Percentiles rank a stretch among this genome's conserved stretches.
Conservation (phyloP, 2,888 invertebrate genomes). For the Camponotus fellah region DNA sequence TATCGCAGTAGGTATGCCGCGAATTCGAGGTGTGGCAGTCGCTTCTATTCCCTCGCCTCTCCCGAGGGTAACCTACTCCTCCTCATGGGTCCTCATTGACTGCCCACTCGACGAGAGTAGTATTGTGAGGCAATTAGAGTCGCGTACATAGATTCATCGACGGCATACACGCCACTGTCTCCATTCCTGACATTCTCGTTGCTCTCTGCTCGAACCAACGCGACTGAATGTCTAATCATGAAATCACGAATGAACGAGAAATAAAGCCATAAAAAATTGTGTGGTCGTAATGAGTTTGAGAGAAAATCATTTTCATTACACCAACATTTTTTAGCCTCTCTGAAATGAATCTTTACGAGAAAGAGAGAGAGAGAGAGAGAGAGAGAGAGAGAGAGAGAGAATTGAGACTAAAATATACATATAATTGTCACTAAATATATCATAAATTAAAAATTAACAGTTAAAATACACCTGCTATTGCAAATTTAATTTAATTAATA, state of each 20-base stretch:
- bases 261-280: background rate
- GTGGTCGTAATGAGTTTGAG: background rate
- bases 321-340: background rate
- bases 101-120: constrained; percentile 41
- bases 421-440: background rate
- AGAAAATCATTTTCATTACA: too few relatives aligned
- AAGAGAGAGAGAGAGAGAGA: too few relatives aligned
- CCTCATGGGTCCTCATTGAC: constrained; percentile 55
- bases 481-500: background rate
- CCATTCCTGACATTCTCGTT: constrained; percentile 45
- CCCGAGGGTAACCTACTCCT: constrained; percentile 63
- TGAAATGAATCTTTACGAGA: too few relatives aligned
- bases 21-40: constrained; percentile 83
- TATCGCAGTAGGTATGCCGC: constrained; percentile 78
- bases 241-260: constrained; percentile 12
- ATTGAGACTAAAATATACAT: background rate
- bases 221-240: background rate
- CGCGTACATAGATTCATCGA: constrained; percentile 65
- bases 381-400: background rate
- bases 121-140: constrained; percentile 70
- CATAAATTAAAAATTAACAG: background rate
- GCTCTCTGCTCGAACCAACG: background rate
- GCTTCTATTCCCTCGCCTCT: constrained; percentile 54
- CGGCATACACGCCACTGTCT: constrained; percentile 54
- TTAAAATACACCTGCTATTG: background rate